phyloP scores from a whole-genome alignment of 2,797 vertebrate species.

The Phrynocephalus vlangalii region DNA sequence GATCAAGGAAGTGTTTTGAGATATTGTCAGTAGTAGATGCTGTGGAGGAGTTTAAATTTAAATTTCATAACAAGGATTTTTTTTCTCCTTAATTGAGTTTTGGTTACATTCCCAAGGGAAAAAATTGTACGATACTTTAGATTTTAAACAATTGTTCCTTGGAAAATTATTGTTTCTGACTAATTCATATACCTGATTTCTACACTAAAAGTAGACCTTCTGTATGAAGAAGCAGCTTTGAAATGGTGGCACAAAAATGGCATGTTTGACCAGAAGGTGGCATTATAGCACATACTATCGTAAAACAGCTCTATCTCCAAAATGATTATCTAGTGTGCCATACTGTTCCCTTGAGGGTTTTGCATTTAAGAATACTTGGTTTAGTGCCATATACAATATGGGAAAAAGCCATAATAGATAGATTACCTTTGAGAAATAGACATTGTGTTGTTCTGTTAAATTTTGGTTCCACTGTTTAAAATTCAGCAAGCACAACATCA shows the following conservation, averaged over 20 bases:
- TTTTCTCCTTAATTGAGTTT: background rate
- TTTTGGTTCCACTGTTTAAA: conserved; percentile 3
- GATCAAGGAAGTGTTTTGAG: background rate
- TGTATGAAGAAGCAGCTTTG: background rate
- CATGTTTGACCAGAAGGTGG: conserved; percentile 37
- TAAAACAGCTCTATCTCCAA: background rate
- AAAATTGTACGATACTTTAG: background rate
- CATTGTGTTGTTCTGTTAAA: conserved; percentile 7
- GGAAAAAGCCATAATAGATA: conserved; percentile 15
- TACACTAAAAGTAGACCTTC: background rate
- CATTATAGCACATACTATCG: background rate
- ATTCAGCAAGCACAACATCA: background rate
- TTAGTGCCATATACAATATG: conserved; percentile 10
- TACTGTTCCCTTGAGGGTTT: fast-evolving
- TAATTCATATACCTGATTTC: background rate
- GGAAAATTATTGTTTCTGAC: background rate
- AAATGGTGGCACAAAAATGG: background rate
- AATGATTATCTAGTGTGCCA: background rate
- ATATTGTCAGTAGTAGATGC: conserved; percentile 40
- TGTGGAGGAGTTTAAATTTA: conserved; percentile 12
- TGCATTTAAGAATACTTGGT: conserved; percentile 7
- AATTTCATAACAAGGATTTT: background rate
- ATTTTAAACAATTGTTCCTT: background rate
- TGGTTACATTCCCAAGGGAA: background rate
- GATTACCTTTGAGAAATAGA: background rate